Conservation (phyloP, 2,888 invertebrate genomes). For the Xylocampa areola region DNA sequence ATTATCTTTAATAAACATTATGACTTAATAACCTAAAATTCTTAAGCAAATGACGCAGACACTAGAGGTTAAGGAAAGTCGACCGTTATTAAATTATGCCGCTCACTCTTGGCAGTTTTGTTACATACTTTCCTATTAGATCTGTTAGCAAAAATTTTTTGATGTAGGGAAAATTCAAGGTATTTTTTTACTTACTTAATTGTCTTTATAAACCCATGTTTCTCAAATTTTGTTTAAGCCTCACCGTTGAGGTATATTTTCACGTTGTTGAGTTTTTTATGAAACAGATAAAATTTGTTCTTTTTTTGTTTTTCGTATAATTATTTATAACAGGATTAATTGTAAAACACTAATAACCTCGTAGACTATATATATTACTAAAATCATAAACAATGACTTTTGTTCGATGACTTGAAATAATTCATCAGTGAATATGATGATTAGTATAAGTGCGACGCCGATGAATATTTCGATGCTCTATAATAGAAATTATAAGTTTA, state of each 20-base stretch:
- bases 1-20: not conserved
- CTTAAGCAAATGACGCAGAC: not conserved
- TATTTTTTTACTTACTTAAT: conserved; percentile 5
- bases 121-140: conserved; percentile 1
- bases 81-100: conserved; percentile 23
- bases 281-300: not conserved
- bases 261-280: too few species aligned
- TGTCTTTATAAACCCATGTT: conserved; percentile 1
- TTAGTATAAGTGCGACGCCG: too few species aligned
- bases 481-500: too few species aligned
- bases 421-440: too few species aligned
- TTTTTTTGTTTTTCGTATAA: not conserved
- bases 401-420: too few species aligned
- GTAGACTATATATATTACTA: too few species aligned
- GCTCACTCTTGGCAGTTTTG: not conserved
- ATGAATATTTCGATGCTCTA: too few species aligned
- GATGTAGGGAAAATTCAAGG: not conserved
- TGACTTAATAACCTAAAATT: not conserved
- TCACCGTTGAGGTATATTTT: not conserved
- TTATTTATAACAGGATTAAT: not conserved
- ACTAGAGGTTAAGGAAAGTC: conserved; percentile 1
- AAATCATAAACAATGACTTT: too few species aligned
- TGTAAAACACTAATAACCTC: too few species aligned
- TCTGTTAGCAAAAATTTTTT: conserved; percentile 3
- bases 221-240: not conserved